phyloP scores from a whole-genome alignment of 2,113 vertebrate genomes.

The Gallinago undulata region DNA sequence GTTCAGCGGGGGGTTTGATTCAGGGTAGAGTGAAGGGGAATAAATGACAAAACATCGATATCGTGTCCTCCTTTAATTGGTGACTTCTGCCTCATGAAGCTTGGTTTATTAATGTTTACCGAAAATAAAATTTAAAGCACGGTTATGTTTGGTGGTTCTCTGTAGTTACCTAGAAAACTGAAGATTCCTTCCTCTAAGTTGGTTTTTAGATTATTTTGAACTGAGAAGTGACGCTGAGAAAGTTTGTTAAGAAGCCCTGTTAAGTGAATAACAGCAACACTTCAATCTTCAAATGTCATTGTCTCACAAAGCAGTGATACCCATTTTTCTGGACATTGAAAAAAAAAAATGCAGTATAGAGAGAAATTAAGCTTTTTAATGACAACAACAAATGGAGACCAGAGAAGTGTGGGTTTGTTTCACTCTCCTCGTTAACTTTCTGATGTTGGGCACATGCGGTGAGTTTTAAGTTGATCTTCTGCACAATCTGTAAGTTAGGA shows the following conservation, averaged over 20 bases:
- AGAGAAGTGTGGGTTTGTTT: background rate
- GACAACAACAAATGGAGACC: background rate
- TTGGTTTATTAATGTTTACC: background rate
- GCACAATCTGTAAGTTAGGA: background rate
- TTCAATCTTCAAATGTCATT: background rate
- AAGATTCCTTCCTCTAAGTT: background rate
- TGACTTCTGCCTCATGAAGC: background rate
- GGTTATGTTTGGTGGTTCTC: background rate
- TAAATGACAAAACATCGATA: background rate
- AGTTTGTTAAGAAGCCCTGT: background rate
- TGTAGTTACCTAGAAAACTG: background rate
- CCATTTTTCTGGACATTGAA: background rate
- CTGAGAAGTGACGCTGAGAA: background rate
- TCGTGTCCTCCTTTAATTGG: background rate
- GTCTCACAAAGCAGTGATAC: background rate
- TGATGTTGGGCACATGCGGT: background rate
- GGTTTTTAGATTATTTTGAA: background rate
- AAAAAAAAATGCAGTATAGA: background rate
- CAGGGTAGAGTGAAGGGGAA: background rate
- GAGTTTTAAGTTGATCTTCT: background rate
- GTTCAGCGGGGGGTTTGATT: background rate
- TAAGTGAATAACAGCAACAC: background rate
- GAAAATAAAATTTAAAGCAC: background rate
- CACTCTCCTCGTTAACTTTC: background rate
- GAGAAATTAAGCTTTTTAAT: conserved; percentile 9